Evolutionary conservation across 2,888 invertebrate genomes (phyloP).

Genomic region (Nomada ruficornis): DNA sequence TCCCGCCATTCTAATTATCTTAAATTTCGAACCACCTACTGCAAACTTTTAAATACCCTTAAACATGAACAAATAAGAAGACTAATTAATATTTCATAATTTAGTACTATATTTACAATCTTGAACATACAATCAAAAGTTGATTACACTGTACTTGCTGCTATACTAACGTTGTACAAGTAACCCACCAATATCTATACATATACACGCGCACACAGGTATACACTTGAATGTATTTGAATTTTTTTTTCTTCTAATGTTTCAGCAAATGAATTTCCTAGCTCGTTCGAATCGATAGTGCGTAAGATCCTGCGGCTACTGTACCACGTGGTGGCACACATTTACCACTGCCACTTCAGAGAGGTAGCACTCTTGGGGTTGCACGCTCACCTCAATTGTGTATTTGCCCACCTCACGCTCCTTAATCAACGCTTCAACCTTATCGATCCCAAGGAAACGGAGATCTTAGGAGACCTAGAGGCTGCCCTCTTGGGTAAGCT

Average conservation of each 20-base stretch:
- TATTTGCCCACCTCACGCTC: constrained; percentile 97
- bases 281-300: constrained; percentile 96
- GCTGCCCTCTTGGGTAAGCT: constrained; percentile 88
- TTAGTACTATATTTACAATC: constrained; percentile 14
- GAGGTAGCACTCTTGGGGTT: constrained; percentile 96
- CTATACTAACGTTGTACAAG: neutral
- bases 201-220: neutral
- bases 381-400: constrained; percentile 98
- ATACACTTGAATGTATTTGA: neutral
- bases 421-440: constrained; percentile 94
- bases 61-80: too few species aligned
- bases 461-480: constrained; percentile 96
- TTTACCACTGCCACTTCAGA: constrained; percentile 99
- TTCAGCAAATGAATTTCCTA: constrained; percentile 96
- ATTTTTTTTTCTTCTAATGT: constrained; percentile 71
- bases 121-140: neutral
- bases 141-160: neutral
- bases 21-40: too few species aligned
- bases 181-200: neutral
- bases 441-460: constrained; percentile 98
- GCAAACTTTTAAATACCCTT: too few species aligned
- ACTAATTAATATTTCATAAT: too few species aligned
- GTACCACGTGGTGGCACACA: constrained; percentile 99
- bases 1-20: too few species aligned
- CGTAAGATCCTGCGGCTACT: constrained; percentile 98